A percentile compares a stretch with the other conserved stretches of the same genome.
Evolutionary conservation across 2,113 vertebrate genomes (phyloP).

Genomic region (Coptodon rendalli): DNA sequence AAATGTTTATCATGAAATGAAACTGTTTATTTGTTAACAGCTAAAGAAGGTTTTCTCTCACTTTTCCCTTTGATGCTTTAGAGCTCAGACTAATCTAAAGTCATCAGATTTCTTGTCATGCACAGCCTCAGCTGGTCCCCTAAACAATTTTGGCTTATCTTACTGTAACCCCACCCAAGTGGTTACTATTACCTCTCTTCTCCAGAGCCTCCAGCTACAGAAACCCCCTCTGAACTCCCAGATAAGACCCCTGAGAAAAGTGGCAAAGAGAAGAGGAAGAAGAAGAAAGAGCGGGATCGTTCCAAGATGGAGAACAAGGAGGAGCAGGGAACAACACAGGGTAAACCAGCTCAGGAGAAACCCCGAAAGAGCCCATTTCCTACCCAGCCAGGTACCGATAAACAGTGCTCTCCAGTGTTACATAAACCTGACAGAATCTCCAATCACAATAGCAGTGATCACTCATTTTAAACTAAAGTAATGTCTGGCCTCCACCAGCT

Average conservation of each 20-base stretch:
- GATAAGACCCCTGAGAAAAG: conserved; percentile 30
- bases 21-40: background rate
- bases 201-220: conserved; percentile 33
- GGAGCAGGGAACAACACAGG: conserved; percentile 43
- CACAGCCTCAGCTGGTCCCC: background rate
- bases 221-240: conserved; percentile 1
- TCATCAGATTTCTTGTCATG: background rate
- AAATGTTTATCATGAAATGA: background rate
- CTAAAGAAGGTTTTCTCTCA: background rate
- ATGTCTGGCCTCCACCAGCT: background rate
- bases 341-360: conserved; percentile 36
- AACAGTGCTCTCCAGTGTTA: background rate
- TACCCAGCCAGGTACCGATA: conserved; percentile 59
- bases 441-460: background rate
- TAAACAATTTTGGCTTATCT: conserved; percentile 2
- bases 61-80: background rate
- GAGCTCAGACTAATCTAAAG: background rate
- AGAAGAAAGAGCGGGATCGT: conserved; percentile 64
- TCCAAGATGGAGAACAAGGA: conserved; percentile 43
- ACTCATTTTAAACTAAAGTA: background rate
- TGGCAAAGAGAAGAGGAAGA: conserved; percentile 65
- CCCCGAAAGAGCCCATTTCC: conserved; percentile 30
- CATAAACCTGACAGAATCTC: background rate
- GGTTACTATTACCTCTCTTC: background rate
- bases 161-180: background rate